Evolutionary conservation across 2,888 invertebrate species (phyloP), one percentile per base, ranked within the genome.

Genomic region (Tholera decimalis): DNA sequence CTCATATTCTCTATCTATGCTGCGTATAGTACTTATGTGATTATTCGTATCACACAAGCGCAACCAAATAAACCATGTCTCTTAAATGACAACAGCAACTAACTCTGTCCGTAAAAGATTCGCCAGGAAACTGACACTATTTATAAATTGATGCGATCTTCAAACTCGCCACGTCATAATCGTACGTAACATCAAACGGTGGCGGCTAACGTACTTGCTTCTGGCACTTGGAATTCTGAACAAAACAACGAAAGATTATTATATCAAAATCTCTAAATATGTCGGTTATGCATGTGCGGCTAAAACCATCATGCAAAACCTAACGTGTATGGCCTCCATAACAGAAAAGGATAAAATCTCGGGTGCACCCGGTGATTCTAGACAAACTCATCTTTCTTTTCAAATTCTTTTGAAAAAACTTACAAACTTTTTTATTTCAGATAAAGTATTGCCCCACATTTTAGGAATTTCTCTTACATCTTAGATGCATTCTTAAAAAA

Each of bases 81-180:
- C n/a, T 24, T 30, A 15, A n/a, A 43, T 46, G 43, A 33, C 44
- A 44, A 41, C 22, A 50, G n/a, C 15, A 26, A 46, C 47, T 44
- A 47, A 69, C 39, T 44, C 60, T 44, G 35, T 28, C 43, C n/a
- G 60, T 57, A 62, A 73, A 70, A 57, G 57, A 64, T 70, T 75
- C 35, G 73, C 73, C 75, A 75, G 73, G 75, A 75, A 75, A 60
- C 59, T 49, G 75, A 39, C 56, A 75, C 73, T 70, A 74, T 70
- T 63, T 57, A 75, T 75, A 70, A 60, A 75, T 70, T 75, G 73
- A 70, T 70, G 63, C 75, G 75, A 75, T 74, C 73, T 64, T 75
- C 60, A 63, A 68, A 73, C 74, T 67, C 55, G 20, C 46, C 70
- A 50, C 75, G 60, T 70, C 70, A 75, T 70, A 64, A 74, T 73